These are phyloP conservation scores for Bradynema listronoti DNA, from an alignment of 1,140 invertebrate species.

Conservation along the genomic window DNA sequence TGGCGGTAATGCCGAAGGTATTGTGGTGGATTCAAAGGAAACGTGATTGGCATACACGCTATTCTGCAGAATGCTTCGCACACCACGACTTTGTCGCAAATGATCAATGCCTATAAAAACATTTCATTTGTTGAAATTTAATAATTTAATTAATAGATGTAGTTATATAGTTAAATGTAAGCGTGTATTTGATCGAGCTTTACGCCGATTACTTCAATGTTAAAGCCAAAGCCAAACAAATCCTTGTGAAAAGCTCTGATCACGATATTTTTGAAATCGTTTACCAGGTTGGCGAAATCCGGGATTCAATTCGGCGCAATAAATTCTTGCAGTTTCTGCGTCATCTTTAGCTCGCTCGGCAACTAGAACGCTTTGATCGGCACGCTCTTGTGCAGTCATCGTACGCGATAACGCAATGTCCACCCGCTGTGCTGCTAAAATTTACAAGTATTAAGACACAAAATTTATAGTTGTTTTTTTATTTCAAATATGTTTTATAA, in stretches of 20 bases:
- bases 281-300: slow-evolving; percentile 57
- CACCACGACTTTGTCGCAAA: slow-evolving; percentile 22
- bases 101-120: slow-evolving; percentile 20
- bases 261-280: no score
- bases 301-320: slow-evolving; percentile 89
- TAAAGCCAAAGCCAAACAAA: no score
- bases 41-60: slow-evolving; percentile 38
- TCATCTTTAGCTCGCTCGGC: slow-evolving; percentile 88
- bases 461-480: no score
- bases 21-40: slow-evolving; percentile 35
- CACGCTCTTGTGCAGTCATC: slow-evolving; percentile 89
- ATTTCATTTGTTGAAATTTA: not conserved
- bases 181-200: no score
- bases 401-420: slow-evolving; percentile 97
- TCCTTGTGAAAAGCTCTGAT: no score
- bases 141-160: no score
- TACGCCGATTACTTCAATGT: no score
- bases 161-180: no score
- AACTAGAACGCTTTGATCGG: slow-evolving; percentile 77
- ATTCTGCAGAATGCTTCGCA: slow-evolving; percentile 13
- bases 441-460: not conserved
- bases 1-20: no score
- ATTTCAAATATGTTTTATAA: no score
- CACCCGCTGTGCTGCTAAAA: slow-evolving; percentile 81
- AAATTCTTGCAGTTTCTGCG: slow-evolving; percentile 80